Conservation (phyloP, 2,888 invertebrate species). For the Ephialtes manifestator region DNA sequence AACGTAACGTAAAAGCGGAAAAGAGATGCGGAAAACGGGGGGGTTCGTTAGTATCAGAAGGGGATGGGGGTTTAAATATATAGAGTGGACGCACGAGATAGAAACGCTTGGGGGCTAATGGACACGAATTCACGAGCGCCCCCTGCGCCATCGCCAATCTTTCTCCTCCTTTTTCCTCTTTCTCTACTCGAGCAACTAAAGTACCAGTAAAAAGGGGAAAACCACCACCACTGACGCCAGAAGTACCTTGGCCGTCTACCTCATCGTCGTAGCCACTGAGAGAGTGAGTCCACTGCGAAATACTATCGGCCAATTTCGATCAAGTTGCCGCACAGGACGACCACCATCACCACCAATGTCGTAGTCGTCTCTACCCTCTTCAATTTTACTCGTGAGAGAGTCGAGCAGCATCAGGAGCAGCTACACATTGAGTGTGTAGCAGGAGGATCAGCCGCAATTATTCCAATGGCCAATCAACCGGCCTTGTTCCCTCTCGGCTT, state of each 20-base stretch:
- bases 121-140: constrained; percentile 53
- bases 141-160: constrained; percentile 35
- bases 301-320: constrained; percentile 64
- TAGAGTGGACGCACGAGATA: constrained; percentile 47
- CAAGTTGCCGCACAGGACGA: constrained; percentile 41
- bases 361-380: constrained; percentile 40
- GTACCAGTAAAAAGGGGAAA: constrained; percentile 49
- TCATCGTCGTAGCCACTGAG: neutral
- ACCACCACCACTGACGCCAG: constrained; percentile 9
- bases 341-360: constrained; percentile 35
- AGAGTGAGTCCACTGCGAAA: constrained; percentile 39
- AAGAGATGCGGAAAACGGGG: neutral
- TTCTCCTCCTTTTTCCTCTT: constrained; percentile 23
- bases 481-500: constrained; percentile 75
- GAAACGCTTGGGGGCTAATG: constrained; percentile 48
- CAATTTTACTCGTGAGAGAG: constrained; percentile 50
- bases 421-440: constrained; percentile 68
- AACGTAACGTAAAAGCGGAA: constrained; percentile 16
- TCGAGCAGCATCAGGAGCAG: neutral
- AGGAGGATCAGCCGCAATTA: constrained; percentile 76
- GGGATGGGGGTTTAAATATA: constrained; percentile 33
- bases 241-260: constrained; percentile 45
- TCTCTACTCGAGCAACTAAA: constrained; percentile 40
- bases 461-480: constrained; percentile 79
- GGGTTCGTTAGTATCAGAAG: constrained; percentile 41